These are phyloP conservation scores for Thunnus maccoyii DNA, from an alignment of 2,113 vertebrate species.

Conservation along the genomic window DNA sequence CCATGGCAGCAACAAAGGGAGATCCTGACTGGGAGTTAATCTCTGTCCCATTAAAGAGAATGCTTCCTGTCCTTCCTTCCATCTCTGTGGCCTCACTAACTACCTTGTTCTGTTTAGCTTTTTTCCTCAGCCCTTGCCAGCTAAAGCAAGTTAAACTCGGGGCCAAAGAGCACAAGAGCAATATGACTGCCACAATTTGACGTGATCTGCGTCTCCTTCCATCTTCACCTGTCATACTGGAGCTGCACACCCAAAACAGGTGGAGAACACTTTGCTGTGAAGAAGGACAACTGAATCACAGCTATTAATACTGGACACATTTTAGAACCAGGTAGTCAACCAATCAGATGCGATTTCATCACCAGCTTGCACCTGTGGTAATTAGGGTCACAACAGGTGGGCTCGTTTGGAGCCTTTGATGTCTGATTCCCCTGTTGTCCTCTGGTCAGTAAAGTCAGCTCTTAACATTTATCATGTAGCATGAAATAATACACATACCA, in stretches of 20 bases:
- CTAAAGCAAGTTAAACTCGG: conserved; percentile 22
- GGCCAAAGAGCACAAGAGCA: conserved; percentile 42
- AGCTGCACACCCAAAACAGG: neutral
- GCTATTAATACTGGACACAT: neutral
- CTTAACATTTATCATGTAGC: neutral
- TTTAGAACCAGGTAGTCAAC: conserved; percentile 1
- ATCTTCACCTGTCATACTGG: conserved; percentile 37
- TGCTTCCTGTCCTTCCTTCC: neutral
- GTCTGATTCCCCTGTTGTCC: neutral
- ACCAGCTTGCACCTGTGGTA: conserved; percentile 35
- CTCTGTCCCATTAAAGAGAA: conserved; percentile 38
- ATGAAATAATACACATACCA: neutral
- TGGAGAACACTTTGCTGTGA: neutral
- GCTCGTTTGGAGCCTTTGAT: conserved; percentile 2
- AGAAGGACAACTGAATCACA: neutral
- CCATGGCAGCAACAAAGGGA: neutral
- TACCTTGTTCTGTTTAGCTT: neutral
- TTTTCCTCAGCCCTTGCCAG: neutral
- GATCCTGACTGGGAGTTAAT: neutral
- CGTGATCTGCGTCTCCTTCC: neutral
- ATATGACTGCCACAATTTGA: conserved; percentile 20
- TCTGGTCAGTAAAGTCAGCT: neutral
- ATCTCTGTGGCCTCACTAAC: neutral
- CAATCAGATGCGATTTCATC: conserved; percentile 12
- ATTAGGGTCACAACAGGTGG: conserved; percentile 31